These are phyloP conservation scores for Cryptocephalus moraei DNA, from an alignment of 2,888 invertebrate genomes.

Conservation along the genomic window DNA sequence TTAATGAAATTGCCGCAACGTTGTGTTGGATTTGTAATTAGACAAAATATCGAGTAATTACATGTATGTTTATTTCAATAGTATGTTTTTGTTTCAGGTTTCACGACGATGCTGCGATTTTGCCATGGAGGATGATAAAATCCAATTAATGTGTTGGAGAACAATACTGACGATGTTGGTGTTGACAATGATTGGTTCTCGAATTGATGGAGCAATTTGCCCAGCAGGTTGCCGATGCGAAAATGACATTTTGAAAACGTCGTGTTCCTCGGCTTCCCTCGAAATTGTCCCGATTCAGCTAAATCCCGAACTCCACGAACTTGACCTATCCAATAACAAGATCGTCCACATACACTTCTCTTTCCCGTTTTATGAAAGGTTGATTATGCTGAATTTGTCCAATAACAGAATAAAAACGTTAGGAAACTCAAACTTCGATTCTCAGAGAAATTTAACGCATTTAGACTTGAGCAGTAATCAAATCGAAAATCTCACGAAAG, in stretches of 20 bases:
- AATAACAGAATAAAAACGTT: slow-evolving; percentile 70
- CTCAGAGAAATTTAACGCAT: slow-evolving; percentile 60
- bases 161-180: slow-evolving; percentile 38
- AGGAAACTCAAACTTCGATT: slow-evolving; percentile 73
- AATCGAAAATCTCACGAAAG: slow-evolving; percentile 60
- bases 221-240: slow-evolving; percentile 74
- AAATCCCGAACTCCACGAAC: slow-evolving; percentile 74
- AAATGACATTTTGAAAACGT: slow-evolving; percentile 66
- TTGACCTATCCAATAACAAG: slow-evolving; percentile 75
- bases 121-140: slow-evolving; percentile 37
- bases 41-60: too few species aligned
- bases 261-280: slow-evolving; percentile 67
- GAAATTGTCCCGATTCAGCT: slow-evolving; percentile 82
- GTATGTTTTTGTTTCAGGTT: slow-evolving; percentile 29
- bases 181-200: slow-evolving; percentile 33
- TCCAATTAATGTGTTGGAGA: slow-evolving; percentile 34
- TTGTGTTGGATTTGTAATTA: too few species aligned
- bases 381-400: slow-evolving; percentile 72
- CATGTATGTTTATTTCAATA: too few species aligned
- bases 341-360: slow-evolving; percentile 70
- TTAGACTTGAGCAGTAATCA: slow-evolving; percentile 71
- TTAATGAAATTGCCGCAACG: too few species aligned
- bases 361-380: slow-evolving; percentile 68
- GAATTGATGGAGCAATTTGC: slow-evolving; percentile 43
- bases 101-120: slow-evolving; percentile 32